Conservation (phyloP, 2,113 vertebrate genomes). For the Thinocorus orbignyianus region DNA sequence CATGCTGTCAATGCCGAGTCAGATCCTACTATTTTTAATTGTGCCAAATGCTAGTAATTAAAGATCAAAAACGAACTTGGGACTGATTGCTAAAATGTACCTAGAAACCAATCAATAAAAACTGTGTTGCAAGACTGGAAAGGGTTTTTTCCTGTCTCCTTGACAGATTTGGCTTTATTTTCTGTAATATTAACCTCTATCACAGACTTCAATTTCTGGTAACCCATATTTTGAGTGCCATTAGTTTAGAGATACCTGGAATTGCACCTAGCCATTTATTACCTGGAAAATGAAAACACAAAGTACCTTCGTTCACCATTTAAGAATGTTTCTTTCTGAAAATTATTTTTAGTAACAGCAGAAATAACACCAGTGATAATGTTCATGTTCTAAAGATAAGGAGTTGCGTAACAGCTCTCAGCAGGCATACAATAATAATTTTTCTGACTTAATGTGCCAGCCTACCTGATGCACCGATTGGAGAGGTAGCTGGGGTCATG, state of each 20-base stretch:
- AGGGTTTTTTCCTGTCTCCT: not conserved
- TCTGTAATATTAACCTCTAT: not conserved
- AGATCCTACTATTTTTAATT: not conserved
- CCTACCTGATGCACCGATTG: slow-evolving; percentile 93
- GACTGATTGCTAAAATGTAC: not conserved
- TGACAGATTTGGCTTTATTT: not conserved
- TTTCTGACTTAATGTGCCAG: not conserved
- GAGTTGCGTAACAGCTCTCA: not conserved
- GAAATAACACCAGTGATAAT: rapidly evolving
- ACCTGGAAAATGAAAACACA: not conserved
- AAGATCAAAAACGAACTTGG: slow-evolving; percentile 29
- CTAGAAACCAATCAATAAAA: not conserved
- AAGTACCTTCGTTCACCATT: not conserved
- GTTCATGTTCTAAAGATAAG: not conserved
- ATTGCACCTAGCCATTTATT: not conserved
- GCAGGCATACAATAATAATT: rapidly evolving
- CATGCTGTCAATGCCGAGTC: not conserved
- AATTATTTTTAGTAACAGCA: not conserved
- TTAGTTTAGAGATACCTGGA: not conserved
- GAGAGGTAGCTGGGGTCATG: slow-evolving; percentile 96
- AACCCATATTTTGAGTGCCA: not conserved
- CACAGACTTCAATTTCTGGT: not conserved
- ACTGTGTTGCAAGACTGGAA: not conserved
- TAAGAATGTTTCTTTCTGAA: not conserved
- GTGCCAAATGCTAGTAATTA: not conserved